These are phyloP conservation scores for Saguinus midas DNA, from an alignment of 2,113 vertebrate genomes.

Conservation along the genomic window DNA sequence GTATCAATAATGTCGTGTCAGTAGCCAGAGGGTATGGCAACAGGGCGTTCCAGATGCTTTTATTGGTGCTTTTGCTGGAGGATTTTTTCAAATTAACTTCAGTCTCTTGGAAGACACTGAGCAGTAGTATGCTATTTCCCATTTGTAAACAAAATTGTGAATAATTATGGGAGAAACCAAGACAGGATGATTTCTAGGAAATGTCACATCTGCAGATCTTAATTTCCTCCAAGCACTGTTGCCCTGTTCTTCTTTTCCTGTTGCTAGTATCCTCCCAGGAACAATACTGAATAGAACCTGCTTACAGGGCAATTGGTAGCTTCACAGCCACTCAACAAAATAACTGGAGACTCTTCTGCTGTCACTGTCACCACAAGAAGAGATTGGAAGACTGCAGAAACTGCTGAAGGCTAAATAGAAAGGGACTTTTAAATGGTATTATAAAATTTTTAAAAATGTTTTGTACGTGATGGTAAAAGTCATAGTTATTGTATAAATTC, in stretches of 20 bases:
- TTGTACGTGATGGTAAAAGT: not conserved
- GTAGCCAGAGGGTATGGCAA: conserved; percentile 73
- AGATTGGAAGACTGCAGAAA: rapidly evolving
- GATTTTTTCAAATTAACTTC: conserved; percentile 76
- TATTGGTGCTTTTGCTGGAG: conserved; percentile 71
- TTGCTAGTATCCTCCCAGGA: not conserved
- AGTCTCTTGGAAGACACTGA: conserved; percentile 62
- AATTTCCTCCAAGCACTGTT: conserved; percentile 25
- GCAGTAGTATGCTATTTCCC: conserved; percentile 66
- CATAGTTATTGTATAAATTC: not conserved
- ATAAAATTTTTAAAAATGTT: not conserved
- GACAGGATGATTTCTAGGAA: conserved; percentile 32
- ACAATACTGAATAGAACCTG: not conserved
- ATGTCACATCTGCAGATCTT: conserved; percentile 55
- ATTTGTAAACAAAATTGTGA: conserved; percentile 71
- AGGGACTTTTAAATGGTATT: not conserved
- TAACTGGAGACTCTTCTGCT: not conserved
- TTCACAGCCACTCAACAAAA: not conserved
- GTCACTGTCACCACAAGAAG: rapidly evolving
- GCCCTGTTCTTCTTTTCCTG: not conserved
- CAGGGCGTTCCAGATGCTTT: conserved; percentile 63
- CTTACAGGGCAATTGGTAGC: not conserved
- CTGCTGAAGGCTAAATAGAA: no score
- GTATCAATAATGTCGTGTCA: conserved; percentile 48
- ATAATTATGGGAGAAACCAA: conserved; percentile 67